Conservation (phyloP, 2,888 invertebrate species). For the Exephanes ischioxanthus region DNA sequence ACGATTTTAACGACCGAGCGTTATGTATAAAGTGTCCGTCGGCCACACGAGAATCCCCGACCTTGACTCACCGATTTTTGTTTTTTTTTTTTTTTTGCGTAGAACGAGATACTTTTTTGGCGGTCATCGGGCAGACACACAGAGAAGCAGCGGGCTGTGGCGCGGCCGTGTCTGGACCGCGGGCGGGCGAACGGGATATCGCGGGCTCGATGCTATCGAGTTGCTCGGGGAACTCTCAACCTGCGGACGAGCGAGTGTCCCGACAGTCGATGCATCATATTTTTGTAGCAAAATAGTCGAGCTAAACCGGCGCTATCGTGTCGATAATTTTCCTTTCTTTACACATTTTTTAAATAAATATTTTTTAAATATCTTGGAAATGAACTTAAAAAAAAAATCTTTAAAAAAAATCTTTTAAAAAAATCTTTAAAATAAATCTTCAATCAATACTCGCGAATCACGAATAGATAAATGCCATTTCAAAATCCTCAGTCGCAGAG, state of each 20-base stretch:
- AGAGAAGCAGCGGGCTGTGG: neutral
- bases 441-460: too few species aligned
- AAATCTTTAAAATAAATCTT: too few species aligned
- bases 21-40: conserved; percentile 11
- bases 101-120: conserved; percentile 47
- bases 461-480: too few species aligned
- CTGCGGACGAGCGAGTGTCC: conserved; percentile 21
- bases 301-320: neutral
- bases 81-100: conserved; percentile 21
- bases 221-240: conserved; percentile 50
- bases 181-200: conserved; percentile 14
- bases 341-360: too few species aligned
- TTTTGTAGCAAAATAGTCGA: neutral
- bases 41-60: conserved; percentile 29
- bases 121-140: neutral
- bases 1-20: conserved; percentile 7
- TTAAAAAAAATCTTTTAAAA: too few species aligned
- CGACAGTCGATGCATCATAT: conserved; percentile 1
- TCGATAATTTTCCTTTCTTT: neutral
- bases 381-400: too few species aligned
- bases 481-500: too few species aligned
- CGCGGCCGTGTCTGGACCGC: conserved; percentile 28
- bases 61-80: conserved; percentile 39
- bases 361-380: too few species aligned
- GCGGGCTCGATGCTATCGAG: conserved; percentile 58